Percentiles rank a stretch among this genome's conserved stretches.
Evolutionary conservation across 2,113 vertebrate genomes (phyloP).

Genomic region (Barnardius zonarius): DNA sequence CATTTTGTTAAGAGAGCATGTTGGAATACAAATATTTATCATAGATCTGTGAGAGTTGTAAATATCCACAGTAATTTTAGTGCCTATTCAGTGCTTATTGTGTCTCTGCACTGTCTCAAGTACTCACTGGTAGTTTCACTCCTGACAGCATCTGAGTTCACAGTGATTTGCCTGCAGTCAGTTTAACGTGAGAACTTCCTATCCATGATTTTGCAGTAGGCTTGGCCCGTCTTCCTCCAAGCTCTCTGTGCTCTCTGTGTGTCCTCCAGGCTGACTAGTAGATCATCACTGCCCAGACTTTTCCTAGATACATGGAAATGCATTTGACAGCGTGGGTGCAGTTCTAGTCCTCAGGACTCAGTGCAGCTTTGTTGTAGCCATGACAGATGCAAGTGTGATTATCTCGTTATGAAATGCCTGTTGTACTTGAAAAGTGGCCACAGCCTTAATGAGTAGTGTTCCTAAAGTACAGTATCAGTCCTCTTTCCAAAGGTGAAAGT

Average conservation of each 20-base stretch:
- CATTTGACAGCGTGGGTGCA: not conserved
- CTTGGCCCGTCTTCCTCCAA: not conserved
- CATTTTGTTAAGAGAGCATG: not conserved
- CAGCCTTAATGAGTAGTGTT: conserved; percentile 18
- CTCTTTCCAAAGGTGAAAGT: conserved; percentile 28
- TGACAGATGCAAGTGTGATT: conserved; percentile 31
- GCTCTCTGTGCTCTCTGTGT: not conserved
- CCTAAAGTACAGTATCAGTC: not conserved
- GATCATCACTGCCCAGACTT: not conserved
- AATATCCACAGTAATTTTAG: not conserved
- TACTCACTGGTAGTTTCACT: not conserved
- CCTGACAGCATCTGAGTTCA: not conserved
- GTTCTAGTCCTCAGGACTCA: not conserved
- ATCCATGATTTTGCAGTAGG: not conserved
- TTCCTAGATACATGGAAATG: not conserved
- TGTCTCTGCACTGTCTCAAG: not conserved
- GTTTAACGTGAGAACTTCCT: not conserved
- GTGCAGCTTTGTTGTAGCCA: not conserved
- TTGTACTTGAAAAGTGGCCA: conserved; percentile 23
- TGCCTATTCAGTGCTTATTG: not conserved
- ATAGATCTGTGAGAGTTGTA: not conserved
- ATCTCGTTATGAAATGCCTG: conserved; percentile 7
- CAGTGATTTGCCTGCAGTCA: not conserved
- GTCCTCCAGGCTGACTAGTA: not conserved
- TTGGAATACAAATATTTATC: not conserved